Evolutionary conservation across 2,113 vertebrate species (phyloP), one percentile per base, ranked within the genome.

Genomic region (Sturnus vulgaris): DNA sequence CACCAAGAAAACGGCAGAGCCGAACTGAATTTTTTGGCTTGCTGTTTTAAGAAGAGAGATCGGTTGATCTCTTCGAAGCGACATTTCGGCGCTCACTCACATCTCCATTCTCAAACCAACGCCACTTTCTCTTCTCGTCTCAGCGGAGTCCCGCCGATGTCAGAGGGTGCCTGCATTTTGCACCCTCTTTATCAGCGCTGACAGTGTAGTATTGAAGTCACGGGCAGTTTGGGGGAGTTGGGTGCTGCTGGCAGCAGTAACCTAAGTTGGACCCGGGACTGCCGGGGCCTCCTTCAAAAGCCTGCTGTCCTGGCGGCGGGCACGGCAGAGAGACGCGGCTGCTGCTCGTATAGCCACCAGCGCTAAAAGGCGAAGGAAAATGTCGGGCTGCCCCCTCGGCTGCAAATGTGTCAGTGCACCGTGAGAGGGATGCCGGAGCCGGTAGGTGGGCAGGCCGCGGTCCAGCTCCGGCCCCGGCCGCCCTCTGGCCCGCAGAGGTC

Each of bases 331-430:
- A 14, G 30, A 5, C 3, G 33, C 20, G 49, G 17, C 30, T 7
- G 42, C 19, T 11, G 73, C 44, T 19, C 30, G 1, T 39, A 6
- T 5, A 21, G 28, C 17, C 39, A 5, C n/a, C n/a, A 3, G 33
- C 27, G 1, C 3, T 9, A 2, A 2, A 12, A n/a, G 25, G 10
- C 8, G 44, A 21, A 9, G 17, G 10, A 39, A 30, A 52, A 23
- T 1, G 8, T 4, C 23, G 30, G 30, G 22, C 20, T 11, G 44
- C 14, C 9, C 5, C 25, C 40, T 9, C 44, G 7, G 20, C 53
- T 10, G 33, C 24, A 11, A 12, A 11, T 2, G 7, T 14, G 3
- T 6, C 44, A 24, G 53, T 5, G 3, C 5, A 2, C 2, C 7
- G 14, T 0, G 20, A 49, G 47, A 53, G 23, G 63, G 31, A 18